phyloP scores from a whole-genome alignment of 2,797 vertebrate genomes.

The Momotus momota region DNA sequence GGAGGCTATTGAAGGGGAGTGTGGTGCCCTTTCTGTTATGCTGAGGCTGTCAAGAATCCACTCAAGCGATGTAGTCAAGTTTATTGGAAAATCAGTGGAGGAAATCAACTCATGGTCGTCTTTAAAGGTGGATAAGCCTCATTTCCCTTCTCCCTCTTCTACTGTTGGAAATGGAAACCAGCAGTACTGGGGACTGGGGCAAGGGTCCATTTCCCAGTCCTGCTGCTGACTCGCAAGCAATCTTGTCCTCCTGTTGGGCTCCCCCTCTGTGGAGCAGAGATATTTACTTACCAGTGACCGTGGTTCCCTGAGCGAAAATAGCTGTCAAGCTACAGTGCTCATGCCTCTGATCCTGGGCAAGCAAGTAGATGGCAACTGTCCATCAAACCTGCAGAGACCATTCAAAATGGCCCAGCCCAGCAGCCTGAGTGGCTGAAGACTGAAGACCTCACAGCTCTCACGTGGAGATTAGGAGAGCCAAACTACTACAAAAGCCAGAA shows the following conservation, averaged over 20 bases:
- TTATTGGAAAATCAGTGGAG: constrained; percentile 59
- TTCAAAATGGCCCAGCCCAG: neutral
- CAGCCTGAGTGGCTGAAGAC: neutral
- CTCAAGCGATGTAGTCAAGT: constrained; percentile 6
- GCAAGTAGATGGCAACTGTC: neutral
- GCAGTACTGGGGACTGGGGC: neutral
- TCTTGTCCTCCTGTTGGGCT: neutral
- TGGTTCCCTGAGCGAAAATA: accelerated
- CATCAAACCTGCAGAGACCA: neutral
- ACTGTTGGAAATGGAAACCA: neutral
- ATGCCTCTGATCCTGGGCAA: neutral
- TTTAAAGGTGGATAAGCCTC: neutral
- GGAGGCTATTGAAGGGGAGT: neutral
- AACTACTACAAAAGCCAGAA: neutral
- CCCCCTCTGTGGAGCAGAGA: neutral
- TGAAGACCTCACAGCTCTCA: neutral
- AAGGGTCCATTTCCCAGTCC: neutral
- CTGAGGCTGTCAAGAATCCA: constrained; percentile 48
- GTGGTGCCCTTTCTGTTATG: constrained; percentile 29
- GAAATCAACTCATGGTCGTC: neutral
- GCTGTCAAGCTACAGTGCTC: accelerated
- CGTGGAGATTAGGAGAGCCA: neutral
- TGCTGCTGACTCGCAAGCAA: neutral
- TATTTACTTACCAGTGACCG: neutral
- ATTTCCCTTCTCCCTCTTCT: neutral